phyloP scores from a whole-genome alignment of 1,140 invertebrate species.

The Orius insidiosus region DNA sequence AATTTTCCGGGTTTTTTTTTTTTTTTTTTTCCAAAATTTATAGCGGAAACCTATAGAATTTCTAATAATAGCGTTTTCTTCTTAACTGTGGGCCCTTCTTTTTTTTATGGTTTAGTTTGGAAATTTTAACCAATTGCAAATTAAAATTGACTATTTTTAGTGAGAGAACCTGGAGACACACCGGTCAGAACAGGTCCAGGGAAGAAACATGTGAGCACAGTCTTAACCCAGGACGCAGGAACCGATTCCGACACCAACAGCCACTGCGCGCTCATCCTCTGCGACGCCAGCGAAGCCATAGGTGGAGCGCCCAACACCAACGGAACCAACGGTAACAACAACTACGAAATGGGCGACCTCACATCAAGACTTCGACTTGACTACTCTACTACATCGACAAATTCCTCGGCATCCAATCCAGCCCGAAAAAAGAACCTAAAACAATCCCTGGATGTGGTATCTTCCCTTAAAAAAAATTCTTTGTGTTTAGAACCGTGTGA shows the following conservation, averaged over 20 bases:
- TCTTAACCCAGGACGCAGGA: conserved; percentile 28
- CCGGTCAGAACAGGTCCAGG: not conserved
- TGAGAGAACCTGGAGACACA: not conserved
- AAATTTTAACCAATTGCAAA: too few relatives aligned
- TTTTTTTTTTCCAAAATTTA: too few relatives aligned
- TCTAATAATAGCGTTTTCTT: too few relatives aligned
- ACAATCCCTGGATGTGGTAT: too few relatives aligned
- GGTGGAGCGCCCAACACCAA: not conserved
- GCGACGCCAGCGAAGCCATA: conserved; percentile 25
- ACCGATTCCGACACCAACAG: conserved; percentile 45
- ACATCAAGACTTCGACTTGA: conserved; percentile 4
- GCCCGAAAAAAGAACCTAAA: too few relatives aligned
- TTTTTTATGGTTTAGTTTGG: too few relatives aligned
- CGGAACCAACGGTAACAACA: conserved; percentile 12
- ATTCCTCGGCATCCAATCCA: too few relatives aligned
- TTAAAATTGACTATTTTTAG: not conserved
- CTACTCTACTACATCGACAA: conserved; percentile 1
- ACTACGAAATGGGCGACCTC: conserved; percentile 15
- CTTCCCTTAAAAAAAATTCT: too few relatives aligned
- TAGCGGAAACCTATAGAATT: too few relatives aligned
- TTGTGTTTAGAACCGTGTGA: too few relatives aligned
- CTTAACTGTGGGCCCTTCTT: too few relatives aligned
- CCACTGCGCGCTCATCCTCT: conserved; percentile 35
- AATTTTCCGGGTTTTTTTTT: too few relatives aligned
- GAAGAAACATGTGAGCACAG: conserved; percentile 15